Evolutionary conservation across 2,888 invertebrate species (phyloP).

Genomic region (Polymixis lichenea): DNA sequence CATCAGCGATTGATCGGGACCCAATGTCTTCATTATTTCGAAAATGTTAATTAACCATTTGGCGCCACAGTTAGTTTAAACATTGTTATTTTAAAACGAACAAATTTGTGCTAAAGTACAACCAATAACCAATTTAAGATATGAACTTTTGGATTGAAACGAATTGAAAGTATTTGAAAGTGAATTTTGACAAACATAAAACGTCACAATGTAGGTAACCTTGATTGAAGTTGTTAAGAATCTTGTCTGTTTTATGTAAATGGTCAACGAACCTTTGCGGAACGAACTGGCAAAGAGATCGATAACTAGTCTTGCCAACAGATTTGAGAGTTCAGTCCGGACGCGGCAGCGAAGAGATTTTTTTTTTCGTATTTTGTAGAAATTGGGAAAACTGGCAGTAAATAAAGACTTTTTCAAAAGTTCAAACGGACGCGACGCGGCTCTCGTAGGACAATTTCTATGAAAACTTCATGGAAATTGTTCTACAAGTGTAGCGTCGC

Average conservation of each 20-base stretch:
- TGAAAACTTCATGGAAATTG: no score
- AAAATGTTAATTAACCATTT: constrained; percentile 55
- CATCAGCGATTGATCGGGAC: constrained; percentile 18
- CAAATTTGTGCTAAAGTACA: constrained; percentile 27
- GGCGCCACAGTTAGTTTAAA: constrained; percentile 48
- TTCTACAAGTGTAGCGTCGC: no score
- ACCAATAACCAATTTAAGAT: neutral
- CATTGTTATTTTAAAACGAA: constrained; percentile 32
- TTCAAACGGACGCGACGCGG: no score
- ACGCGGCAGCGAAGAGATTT: no score
- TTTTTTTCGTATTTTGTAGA: no score
- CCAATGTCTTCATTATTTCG: constrained; percentile 32
- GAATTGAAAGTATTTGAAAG: constrained; percentile 6
- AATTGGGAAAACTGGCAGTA: no score
- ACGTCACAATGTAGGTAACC: constrained; percentile 34
- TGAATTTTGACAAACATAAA: constrained; percentile 42
- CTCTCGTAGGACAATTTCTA: no score
- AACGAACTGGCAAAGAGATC: neutral
- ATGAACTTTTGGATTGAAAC: neutral
- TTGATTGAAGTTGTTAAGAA: constrained; percentile 4
- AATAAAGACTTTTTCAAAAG: no score
- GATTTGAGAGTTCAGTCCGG: no score
- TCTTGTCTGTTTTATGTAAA: constrained; percentile 6
- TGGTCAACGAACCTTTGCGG: neutral
- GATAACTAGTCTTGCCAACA: neutral